phyloP scores from a whole-genome alignment of 2,888 invertebrate genomes.

The Dascillus cervinus region DNA sequence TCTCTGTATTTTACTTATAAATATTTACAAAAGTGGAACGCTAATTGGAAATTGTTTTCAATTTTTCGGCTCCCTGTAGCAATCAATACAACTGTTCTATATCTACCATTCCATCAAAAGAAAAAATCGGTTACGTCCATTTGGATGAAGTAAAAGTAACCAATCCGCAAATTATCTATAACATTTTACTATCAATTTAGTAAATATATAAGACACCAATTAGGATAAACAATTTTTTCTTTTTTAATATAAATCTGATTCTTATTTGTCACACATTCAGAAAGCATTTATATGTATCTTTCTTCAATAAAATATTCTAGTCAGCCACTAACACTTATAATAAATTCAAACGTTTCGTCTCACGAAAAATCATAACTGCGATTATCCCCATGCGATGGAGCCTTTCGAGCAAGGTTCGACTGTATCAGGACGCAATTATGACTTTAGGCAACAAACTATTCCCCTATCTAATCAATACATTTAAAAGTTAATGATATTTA shows the following conservation, averaged over 20 bases:
- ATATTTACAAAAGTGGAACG: constrained; percentile 31
- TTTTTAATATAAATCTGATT: constrained; percentile 17
- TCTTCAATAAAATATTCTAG: constrained; percentile 35
- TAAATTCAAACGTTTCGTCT: constrained; percentile 28
- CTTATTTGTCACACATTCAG: constrained; percentile 28
- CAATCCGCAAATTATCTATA: constrained; percentile 17
- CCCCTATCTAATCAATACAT: background rate
- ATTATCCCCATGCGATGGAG: no score
- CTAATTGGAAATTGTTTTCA: constrained; percentile 37
- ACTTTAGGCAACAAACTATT: background rate
- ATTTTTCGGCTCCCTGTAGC: constrained; percentile 21
- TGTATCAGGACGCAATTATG: background rate
- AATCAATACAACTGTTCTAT: constrained; percentile 31
- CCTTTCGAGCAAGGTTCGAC: no score
- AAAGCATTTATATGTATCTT: constrained; percentile 28
- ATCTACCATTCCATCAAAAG: constrained; percentile 28
- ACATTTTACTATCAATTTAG: constrained; percentile 15
- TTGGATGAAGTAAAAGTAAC: constrained; percentile 2
- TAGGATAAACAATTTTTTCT: constrained; percentile 29
- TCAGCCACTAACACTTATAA: constrained; percentile 39
- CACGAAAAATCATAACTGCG: constrained; percentile 15
- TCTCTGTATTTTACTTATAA: constrained; percentile 11
- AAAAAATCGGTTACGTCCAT: constrained; percentile 8
- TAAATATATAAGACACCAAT: constrained; percentile 33
- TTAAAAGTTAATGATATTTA: background rate